Percentiles rank a stretch among this genome's conserved stretches.
phyloP scores from a whole-genome alignment of 1,140 invertebrate genomes.

The Microplitis mediator region DNA sequence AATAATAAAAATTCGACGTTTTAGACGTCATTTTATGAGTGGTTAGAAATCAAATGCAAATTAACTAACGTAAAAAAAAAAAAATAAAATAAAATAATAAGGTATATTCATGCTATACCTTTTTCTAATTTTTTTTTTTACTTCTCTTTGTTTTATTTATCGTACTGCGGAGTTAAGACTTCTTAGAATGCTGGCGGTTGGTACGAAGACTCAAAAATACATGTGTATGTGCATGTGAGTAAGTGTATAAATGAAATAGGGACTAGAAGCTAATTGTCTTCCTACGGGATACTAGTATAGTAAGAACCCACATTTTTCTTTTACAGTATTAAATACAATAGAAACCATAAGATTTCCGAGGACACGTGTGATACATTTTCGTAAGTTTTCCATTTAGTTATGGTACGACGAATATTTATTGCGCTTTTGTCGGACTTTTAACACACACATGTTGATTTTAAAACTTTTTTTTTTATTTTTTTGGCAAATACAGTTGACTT shows the following conservation, averaged over 20 bases:
- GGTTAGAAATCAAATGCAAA: too few species aligned
- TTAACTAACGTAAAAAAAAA: background rate
- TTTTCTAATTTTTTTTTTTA: conserved; percentile 16
- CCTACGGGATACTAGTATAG: background rate
- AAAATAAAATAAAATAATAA: background rate
- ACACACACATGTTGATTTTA: conserved; percentile 6
- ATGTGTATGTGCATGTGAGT: background rate
- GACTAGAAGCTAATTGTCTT: conserved; percentile 23
- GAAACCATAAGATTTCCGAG: background rate
- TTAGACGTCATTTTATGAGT: too few species aligned
- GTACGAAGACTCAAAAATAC: background rate
- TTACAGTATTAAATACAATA: background rate
- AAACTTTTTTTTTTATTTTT: background rate
- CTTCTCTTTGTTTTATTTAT: conserved; percentile 3
- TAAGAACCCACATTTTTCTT: conserved; percentile 6
- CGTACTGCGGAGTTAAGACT: background rate
- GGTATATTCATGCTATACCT: background rate
- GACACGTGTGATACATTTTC: conserved; percentile 11
- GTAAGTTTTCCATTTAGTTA: conserved; percentile 9
- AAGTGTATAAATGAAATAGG: background rate
- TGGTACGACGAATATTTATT: conserved; percentile 4
- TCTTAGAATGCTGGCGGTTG: conserved; percentile 18
- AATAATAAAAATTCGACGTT: background rate
- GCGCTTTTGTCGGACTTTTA: background rate
- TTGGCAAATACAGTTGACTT: background rate